Evolutionary conservation across 2,797 vertebrate genomes (phyloP), one percentile per base, ranked within the genome.

Genomic region (Gymnopithys bicolor): DNA sequence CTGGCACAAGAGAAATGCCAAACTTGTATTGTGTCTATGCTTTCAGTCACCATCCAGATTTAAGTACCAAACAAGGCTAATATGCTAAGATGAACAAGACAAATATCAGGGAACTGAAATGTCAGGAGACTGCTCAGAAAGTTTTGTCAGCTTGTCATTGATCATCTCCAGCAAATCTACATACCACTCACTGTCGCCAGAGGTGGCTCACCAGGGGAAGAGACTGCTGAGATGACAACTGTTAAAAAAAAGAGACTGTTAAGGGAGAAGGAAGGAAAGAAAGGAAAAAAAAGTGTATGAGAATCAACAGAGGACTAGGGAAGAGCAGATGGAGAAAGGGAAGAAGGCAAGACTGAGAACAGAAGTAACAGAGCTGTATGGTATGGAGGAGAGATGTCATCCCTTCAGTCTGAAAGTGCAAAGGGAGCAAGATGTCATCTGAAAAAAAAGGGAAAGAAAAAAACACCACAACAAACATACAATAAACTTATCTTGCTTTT

Each of bases 21-120:
- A 71, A 49, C 32, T 17, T 21, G 37, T 0, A 4, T 4, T 1
- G 9, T 22, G 35, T 46, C 41, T 30, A 1, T 0, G 0, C 66
- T 37, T 33, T 27, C 33, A 32, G 49, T 13, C 37, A 32, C 64
- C 2, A 2, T 1, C 39, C 83, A 41, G 45, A 7, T 3, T 19
- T 3, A 33, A 21, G 25, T 2, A 3, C 58, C n/a, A 55, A 53
- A 43, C 19, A n/a, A 53, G 51, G 19, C 0, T 16, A 39, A 14
- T 16, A 22, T 0, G 1, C 7, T 45, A 79, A 46, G 17, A 37
- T 1, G 3, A 52, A 35, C 25, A 56, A 79, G 9, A 28, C 28
- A 70, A 49, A 67, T 5, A 9, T 24, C 49, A 56, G 32, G 35
- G 39, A 80, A 27, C 15, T 17, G 41, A 41, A 41, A 41, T 41